phyloP scores from a whole-genome alignment of 2,113 vertebrate species.

The Vulpes ferrilata region DNA sequence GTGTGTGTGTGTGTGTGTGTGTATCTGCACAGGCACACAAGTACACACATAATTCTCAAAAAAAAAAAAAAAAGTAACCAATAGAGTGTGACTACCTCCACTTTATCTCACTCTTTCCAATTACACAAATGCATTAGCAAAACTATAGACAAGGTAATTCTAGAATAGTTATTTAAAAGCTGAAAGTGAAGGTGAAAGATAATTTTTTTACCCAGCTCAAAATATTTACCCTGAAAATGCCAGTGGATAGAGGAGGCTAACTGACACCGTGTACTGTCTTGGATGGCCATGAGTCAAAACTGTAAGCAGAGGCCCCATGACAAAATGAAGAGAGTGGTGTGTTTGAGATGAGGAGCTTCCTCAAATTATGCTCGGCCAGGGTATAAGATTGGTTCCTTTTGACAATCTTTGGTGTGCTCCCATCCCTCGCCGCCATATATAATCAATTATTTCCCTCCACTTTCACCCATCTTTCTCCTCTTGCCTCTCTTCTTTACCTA shows the following conservation, averaged over 20 bases:
- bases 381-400: background rate
- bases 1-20: background rate
- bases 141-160: background rate
- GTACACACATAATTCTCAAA: background rate
- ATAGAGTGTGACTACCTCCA: background rate
- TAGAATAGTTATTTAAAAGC: background rate
- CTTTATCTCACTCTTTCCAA: background rate
- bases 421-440: background rate
- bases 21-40: accelerated
- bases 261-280: background rate
- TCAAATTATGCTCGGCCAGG: background rate
- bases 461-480: background rate
- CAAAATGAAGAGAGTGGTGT: background rate
- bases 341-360: background rate
- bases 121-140: background rate
- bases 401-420: background rate
- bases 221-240: background rate
- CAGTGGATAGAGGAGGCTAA: background rate
- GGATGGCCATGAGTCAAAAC: background rate
- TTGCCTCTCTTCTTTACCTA: background rate
- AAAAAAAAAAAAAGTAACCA: background rate
- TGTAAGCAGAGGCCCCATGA: background rate
- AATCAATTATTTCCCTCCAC: background rate
- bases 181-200: background rate
- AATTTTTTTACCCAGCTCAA: background rate